Conservation (phyloP, 92 coral and sea anemone species). For the Porites cylindrica region DNA sequence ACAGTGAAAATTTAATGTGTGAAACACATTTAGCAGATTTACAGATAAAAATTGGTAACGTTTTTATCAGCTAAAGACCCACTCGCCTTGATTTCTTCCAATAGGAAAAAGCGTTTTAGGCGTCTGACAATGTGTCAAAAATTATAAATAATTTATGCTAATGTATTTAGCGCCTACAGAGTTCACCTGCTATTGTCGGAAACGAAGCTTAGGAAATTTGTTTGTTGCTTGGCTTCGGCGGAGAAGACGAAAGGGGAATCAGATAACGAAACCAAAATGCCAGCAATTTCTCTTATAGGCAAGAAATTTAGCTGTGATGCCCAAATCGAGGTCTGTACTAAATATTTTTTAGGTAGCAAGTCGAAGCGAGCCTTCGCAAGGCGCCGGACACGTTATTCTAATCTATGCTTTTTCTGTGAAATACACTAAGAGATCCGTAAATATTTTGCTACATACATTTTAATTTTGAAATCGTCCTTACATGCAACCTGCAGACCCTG, state of each 20-base stretch:
- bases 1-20: neutral
- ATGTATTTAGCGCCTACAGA: slow-evolving; percentile 14
- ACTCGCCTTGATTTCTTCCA: neutral
- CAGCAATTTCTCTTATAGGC: slow-evolving; percentile 78
- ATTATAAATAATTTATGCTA: slow-evolving; percentile 39
- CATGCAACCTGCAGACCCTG: neutral
- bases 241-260: neutral
- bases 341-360: neutral
- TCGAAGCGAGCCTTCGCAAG: neutral
- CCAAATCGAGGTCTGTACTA: slow-evolving; percentile 71
- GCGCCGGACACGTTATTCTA: neutral
- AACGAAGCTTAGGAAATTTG: neutral
- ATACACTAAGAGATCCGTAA: neutral
- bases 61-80: neutral
- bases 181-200: slow-evolving; percentile 28
- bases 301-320: slow-evolving; percentile 87
- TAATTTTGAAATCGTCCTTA: neutral
- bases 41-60: neutral
- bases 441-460: neutral
- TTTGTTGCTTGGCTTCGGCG: neutral
- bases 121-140: neutral
- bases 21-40: neutral
- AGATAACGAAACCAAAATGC: slow-evolving; percentile 44
- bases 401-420: neutral
- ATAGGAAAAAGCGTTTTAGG: slow-evolving; percentile 7